Evolutionary conservation across 2,888 invertebrate genomes (phyloP), one percentile per base, ranked within the genome.

Genomic region (Dasypolia templi): DNA sequence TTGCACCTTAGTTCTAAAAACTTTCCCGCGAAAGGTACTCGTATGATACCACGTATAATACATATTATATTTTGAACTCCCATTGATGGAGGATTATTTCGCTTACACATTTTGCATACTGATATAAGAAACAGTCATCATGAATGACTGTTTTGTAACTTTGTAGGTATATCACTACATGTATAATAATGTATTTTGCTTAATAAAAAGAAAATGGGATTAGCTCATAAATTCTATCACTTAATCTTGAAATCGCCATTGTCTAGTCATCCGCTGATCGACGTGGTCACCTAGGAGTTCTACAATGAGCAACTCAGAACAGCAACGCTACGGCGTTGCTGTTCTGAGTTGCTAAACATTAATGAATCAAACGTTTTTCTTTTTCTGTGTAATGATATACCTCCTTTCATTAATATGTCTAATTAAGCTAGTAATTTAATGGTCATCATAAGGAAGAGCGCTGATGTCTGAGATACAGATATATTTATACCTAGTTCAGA

Each of bases 111-210:
- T 42, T 22, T 64, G 58, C 58, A 72, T 79, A 72, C 51, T 71
- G 32, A 77, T 65, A 51, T 14, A 44, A 17, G 44, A 44, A 59
- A 46, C 39, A 46, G 22, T 51, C 11, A 32, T 32, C 58, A 63
- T 58, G 56, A 61, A 69, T 70, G 22, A 79, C 51, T 17, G 19
- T 59, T 77, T 79, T 12, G 56, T 72, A 79, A 72, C 44, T 72
- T 58, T n/a, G 77, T 61, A 22, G 26, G 29, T 32, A 56, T n/a
- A n/a, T 17, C 17, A 32, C 51, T 19, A 39, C 39, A 46, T 65
- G n/a, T n/a, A n/a, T n/a, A n/a, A n/a, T n/a, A n/a, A 56, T 77
- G 56, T 26, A 1, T 56, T 35, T 32, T 67, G 77, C 46, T 46
- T 76, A 76, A 66, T 56, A 77, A 66, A 66, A 46, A 22, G 19